Conservation (phyloP, 2,888 invertebrate species). For the Zaprionus obscuricornis region DNA sequence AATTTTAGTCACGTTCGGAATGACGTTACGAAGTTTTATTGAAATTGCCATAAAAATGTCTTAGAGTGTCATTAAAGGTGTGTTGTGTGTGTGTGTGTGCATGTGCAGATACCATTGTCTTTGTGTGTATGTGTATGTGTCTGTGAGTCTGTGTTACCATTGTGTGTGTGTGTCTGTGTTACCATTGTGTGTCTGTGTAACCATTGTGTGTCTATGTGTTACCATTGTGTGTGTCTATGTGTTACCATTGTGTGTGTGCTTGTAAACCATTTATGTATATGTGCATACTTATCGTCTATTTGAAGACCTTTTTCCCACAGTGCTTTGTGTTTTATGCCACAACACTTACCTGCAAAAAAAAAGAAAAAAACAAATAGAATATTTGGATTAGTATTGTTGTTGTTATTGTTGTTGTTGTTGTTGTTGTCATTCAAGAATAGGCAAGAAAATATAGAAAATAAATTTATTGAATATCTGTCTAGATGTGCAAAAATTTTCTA, state of each 20-base stretch:
- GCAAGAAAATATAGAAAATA: conserved; percentile 1
- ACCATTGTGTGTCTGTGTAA: conserved; percentile 39
- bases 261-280: too few species aligned
- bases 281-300: conserved; percentile 49
- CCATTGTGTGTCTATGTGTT: too few species aligned
- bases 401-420: too few species aligned
- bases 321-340: conserved; percentile 24
- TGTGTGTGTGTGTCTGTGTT: conserved; percentile 14
- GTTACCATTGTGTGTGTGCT: too few species aligned
- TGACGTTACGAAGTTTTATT: conserved; percentile 46
- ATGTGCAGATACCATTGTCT: too few species aligned
- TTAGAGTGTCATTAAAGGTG: conserved; percentile 16
- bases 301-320: conserved; percentile 23
- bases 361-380: conserved; percentile 1
- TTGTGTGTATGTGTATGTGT: conserved; percentile 12
- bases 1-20: conserved; percentile 65
- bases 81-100: conserved; percentile 7
- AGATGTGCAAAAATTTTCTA: neutral
- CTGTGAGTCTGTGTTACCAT: conserved; percentile 33
- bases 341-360: conserved; percentile 71
- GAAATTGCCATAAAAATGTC: conserved; percentile 53
- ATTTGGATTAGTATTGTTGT: conserved; percentile 21
- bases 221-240: too few species aligned
- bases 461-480: conserved; percentile 16
- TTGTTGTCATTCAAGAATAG: too few species aligned